phyloP scores from a whole-genome alignment of 2,888 invertebrate genomes.

The Tanypteryx hageni region DNA sequence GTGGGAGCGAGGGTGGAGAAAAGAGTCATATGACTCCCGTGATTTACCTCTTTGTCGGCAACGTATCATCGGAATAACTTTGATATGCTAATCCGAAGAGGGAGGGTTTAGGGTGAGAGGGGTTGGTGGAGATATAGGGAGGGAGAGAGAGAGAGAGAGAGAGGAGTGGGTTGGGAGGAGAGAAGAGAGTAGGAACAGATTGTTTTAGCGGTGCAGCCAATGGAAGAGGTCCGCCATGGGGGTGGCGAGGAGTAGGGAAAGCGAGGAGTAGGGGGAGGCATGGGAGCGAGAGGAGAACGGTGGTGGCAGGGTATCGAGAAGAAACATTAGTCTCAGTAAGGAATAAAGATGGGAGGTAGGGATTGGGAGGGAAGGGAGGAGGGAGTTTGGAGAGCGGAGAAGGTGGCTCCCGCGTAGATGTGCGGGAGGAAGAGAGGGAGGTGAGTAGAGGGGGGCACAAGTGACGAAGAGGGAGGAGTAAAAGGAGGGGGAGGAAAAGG shows the following conservation, averaged over 20 bases:
- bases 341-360: not conserved
- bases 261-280: not conserved
- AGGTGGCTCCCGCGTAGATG: not conserved
- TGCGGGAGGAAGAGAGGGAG: not conserved
- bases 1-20: not conserved
- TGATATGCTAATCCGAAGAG: slow-evolving; percentile 52
- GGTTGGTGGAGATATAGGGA: too few species aligned
- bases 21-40: slow-evolving; percentile 56
- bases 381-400: not conserved
- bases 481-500: not conserved
- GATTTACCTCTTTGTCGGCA: slow-evolving; percentile 61
- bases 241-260: not conserved
- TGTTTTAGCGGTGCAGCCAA: not conserved
- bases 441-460: not conserved
- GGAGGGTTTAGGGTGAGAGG: not conserved
- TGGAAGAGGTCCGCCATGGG: not conserved
- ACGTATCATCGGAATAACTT: slow-evolving; percentile 56
- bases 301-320: not conserved
- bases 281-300: not conserved
- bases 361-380: not conserved
- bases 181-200: not conserved
- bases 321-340: not conserved
- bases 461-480: not conserved
- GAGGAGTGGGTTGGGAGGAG: not conserved
- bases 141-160: not conserved